Evolutionary conservation across 2,888 invertebrate species (phyloP).

Genomic region (Zhengitettix transpicula): DNA sequence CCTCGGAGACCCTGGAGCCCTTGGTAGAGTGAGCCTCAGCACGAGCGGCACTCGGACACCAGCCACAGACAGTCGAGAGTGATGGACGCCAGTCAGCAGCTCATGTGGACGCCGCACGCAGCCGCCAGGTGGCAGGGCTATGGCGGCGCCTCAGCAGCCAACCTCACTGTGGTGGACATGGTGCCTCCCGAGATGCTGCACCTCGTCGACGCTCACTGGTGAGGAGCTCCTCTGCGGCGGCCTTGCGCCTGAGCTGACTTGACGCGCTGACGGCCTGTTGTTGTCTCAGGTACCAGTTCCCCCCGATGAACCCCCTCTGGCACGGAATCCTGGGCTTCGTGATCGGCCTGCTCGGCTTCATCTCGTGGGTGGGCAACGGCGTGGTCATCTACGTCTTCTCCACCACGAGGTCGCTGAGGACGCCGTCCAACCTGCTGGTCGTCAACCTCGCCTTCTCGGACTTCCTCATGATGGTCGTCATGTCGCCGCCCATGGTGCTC

Average conservation of each 20-base stretch:
- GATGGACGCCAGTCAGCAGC: too few species aligned
- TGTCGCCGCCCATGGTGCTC: constrained; percentile 68
- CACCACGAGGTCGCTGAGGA: constrained; percentile 56
- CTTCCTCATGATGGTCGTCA: constrained; percentile 71
- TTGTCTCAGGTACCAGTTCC: constrained; percentile 63
- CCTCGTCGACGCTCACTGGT: constrained; percentile 47
- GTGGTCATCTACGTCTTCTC: constrained; percentile 54
- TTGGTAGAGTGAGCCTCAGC: too few species aligned
- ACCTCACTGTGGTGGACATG: constrained; percentile 70
- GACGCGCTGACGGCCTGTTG: neutral
- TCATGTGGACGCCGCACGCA: too few species aligned
- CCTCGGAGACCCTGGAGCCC: too few species aligned
- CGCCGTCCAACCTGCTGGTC: constrained; percentile 79
- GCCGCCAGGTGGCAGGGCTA: constrained; percentile 17
- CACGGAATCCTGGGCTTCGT: constrained; percentile 64
- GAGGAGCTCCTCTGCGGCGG: neutral
- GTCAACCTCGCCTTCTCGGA: constrained; percentile 84
- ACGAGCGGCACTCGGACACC: too few species aligned
- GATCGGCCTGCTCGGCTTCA: constrained; percentile 54
- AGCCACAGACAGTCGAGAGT: too few species aligned
- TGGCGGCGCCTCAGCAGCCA: constrained; percentile 29
- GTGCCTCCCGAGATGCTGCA: constrained; percentile 57
- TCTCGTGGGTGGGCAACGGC: constrained; percentile 54
- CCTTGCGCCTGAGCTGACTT: too few species aligned
- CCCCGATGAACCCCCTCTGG: constrained; percentile 80